Evolutionary conservation across 2,888 invertebrate species (phyloP), one percentile per base, ranked within the genome.

Genomic region (Drosophila subsilvestris): DNA sequence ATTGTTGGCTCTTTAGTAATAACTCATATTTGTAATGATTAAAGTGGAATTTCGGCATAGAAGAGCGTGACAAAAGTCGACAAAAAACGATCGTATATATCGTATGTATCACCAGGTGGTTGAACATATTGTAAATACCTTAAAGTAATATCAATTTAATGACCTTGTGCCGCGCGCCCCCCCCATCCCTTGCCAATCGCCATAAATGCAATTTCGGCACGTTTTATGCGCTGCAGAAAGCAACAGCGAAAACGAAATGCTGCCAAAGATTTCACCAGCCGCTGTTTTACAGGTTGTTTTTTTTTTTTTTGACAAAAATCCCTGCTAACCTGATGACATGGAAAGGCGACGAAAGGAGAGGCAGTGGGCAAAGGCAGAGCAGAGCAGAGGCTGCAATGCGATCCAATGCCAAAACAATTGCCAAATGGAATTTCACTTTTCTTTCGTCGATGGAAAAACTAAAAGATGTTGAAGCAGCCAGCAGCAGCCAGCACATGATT

Each of bases 251-350:
- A 12, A 37, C 37, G 14, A 37, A 37, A 37, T 37, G 37, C 37
- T 37, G 37, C n/a, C 37, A 25, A 45, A 80, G 78, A 82, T 82
- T 82, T 82, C 81, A 72, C 86, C 76, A 66, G 63, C 69, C 61
- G 42, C 29, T 67, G 5, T 25, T 44, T 14, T 42, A 17, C 29
- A 29, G 9, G n/a, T 25, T 25, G 20, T n/a, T 29, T 7, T 25
- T n/a, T 44, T 25, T 17, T 29, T 56, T 75, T 77, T 80, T 80
- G 79, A 78, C 86, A 86, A n/a, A 37, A 84, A 82, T 82, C 84
- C 87, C 82, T 82, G 87, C 84, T 82, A 86, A 84, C 82, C 86
- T 65, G 82, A 79, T 86, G 82, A 86, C 87, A 84, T 82, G 87
- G 68, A 79, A 85, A 43, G 53, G 51, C 17, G 51, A 37, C 14